Conservation (phyloP, 2,888 invertebrate genomes). For the Parnassius orleans region DNA sequence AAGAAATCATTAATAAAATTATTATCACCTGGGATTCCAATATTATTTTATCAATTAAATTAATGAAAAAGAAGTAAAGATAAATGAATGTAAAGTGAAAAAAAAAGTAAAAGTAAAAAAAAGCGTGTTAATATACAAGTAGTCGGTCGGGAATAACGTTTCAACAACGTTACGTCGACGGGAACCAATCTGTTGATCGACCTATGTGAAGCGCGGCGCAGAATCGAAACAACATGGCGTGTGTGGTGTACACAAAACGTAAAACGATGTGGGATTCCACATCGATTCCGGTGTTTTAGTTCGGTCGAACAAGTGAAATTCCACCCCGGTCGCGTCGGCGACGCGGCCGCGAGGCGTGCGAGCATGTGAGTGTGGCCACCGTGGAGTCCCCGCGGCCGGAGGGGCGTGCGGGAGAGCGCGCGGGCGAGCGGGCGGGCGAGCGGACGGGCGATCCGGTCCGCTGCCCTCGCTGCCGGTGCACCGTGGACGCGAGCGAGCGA, state of each 20-base stretch:
- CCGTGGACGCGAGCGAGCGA: background rate
- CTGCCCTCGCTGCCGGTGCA: background rate
- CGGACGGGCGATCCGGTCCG: background rate
- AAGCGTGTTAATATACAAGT: too few species aligned
- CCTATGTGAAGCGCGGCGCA: conserved; percentile 45
- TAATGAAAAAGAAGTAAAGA: too few species aligned
- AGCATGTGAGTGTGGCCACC: background rate
- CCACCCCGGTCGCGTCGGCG: background rate
- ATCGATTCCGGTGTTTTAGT: conserved; percentile 38
- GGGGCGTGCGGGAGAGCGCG: background rate
- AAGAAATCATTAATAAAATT: too few species aligned
- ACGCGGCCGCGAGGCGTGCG: background rate
- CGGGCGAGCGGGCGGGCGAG: background rate
- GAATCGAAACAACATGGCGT: conserved; percentile 49
- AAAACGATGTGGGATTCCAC: conserved; percentile 49
- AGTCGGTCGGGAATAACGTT: background rate
- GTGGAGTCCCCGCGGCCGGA: background rate
- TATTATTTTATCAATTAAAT: too few species aligned
- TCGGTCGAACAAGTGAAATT: background rate
- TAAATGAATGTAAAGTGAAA: too few species aligned
- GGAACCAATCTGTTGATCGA: conserved; percentile 56
- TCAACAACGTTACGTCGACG: conserved; percentile 24
- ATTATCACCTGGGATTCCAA: too few species aligned
- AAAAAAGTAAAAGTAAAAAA: too few species aligned
- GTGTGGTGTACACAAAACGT: conserved; percentile 54